phyloP scores from a whole-genome alignment of 1,140 invertebrate genomes.

The Sitobion miscanthi region DNA sequence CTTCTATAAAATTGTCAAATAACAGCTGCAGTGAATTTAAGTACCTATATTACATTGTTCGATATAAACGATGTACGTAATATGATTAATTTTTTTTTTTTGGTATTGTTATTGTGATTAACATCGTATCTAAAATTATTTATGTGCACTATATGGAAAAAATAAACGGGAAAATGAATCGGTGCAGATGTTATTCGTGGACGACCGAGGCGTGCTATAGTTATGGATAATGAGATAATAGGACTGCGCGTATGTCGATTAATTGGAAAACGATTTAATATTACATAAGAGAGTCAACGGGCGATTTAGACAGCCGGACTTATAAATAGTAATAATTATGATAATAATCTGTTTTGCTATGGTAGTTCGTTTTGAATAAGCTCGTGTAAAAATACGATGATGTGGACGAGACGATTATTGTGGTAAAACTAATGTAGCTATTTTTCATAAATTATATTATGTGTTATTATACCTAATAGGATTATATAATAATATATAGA shows the following conservation, averaged over 20 bases:
- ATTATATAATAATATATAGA: no score
- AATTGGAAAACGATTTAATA: conserved; percentile 18
- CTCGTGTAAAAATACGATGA: neutral
- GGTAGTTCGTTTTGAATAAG: neutral
- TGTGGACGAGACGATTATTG: no score
- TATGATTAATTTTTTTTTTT: neutral
- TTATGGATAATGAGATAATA: neutral
- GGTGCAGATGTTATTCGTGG: conserved; percentile 1
- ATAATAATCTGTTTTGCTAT: neutral
- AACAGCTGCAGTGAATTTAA: neutral
- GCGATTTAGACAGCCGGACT: neutral
- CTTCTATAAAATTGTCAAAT: neutral
- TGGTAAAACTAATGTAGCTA: neutral
- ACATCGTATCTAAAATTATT: neutral
- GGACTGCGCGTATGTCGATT: neutral
- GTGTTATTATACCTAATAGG: neutral
- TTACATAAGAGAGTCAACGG: neutral
- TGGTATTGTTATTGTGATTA: neutral
- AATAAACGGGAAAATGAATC: neutral
- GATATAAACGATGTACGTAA: neutral
- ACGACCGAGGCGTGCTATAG: neutral
- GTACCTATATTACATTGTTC: neutral
- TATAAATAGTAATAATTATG: neutral
- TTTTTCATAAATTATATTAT: neutral
- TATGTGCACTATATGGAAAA: neutral